Evolutionary conservation across 2,888 invertebrate species (phyloP).

Genomic region (Diadegma fenestrale): DNA sequence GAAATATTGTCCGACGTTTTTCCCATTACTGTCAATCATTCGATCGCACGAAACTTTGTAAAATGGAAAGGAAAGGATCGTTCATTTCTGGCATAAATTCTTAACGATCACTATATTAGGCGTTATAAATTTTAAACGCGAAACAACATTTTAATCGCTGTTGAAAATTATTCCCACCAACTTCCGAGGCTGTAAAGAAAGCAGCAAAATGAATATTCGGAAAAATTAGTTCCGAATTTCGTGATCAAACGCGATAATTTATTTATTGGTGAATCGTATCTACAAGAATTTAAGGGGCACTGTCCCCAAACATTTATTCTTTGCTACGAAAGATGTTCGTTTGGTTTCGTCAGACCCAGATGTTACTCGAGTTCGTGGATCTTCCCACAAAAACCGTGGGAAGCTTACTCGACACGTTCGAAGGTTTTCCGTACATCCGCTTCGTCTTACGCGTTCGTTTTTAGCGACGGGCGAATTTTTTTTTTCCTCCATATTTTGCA

Average conservation of each 20-base stretch:
- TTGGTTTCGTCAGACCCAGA: conserved; percentile 57
- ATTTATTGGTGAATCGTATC: neutral
- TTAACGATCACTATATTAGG: conserved; percentile 8
- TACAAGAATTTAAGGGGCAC: neutral
- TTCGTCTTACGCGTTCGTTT: conserved; percentile 6
- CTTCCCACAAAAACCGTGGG: conserved; percentile 45
- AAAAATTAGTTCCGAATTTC: neutral
- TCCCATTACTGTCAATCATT: too few species aligned
- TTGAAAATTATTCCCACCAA: neutral
- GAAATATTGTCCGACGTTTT: neutral
- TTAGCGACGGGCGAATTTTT: neutral
- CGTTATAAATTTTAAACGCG: conserved; percentile 3
- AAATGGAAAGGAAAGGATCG: conserved; percentile 2
- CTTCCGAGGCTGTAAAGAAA: neutral
- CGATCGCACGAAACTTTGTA: neutral
- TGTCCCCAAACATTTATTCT: neutral
- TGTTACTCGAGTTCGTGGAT: conserved; percentile 18
- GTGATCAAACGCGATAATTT: neutral
- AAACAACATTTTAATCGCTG: neutral
- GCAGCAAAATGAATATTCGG: neutral
- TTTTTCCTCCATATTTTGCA: neutral
- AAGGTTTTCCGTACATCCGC: conserved; percentile 40
- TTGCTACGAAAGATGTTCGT: conserved; percentile 27
- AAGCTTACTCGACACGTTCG: conserved; percentile 15
- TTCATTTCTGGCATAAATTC: conserved; percentile 17